Conservation (phyloP, 2,888 invertebrate genomes). For the Polydrusus pterygomalis region DNA sequence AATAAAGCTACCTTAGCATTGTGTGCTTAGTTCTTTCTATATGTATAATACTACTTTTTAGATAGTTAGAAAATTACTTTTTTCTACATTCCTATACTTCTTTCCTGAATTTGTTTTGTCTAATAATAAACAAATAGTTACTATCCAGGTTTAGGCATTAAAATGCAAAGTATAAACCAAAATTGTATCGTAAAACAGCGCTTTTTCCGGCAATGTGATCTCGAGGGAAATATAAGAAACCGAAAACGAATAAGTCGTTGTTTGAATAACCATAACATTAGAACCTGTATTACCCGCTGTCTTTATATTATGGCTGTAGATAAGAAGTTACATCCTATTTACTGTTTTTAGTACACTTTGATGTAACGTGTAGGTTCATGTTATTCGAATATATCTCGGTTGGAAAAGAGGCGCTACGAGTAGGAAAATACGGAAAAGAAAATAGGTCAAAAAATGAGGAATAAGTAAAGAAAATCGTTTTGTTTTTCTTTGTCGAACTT, state of each 20-base stretch:
- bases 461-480: neutral
- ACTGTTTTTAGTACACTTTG: conserved; percentile 1
- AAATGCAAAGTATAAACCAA: conserved; percentile 40
- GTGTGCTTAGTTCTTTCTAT: neutral
- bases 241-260: conserved; percentile 22
- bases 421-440: neutral
- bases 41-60: too few relatives aligned
- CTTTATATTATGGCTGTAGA: conserved; percentile 16
- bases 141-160: conserved; percentile 15
- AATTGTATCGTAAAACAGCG: conserved; percentile 30
- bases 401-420: neutral
- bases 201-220: conserved; percentile 14
- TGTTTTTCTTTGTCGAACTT: neutral
- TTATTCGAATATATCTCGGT: neutral
- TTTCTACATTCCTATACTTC: too few relatives aligned
- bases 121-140: conserved; percentile 1
- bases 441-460: neutral
- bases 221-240: conserved; percentile 30
- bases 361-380: neutral
- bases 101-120: too few relatives aligned
- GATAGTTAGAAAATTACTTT: too few relatives aligned
- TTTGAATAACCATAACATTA: conserved; percentile 44
- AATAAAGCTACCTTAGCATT: too few relatives aligned
- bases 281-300: conserved; percentile 1
- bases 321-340: conserved; percentile 5